Conservation (phyloP, 2,113 vertebrate species). For the Leptobrachium leishanense region DNA sequence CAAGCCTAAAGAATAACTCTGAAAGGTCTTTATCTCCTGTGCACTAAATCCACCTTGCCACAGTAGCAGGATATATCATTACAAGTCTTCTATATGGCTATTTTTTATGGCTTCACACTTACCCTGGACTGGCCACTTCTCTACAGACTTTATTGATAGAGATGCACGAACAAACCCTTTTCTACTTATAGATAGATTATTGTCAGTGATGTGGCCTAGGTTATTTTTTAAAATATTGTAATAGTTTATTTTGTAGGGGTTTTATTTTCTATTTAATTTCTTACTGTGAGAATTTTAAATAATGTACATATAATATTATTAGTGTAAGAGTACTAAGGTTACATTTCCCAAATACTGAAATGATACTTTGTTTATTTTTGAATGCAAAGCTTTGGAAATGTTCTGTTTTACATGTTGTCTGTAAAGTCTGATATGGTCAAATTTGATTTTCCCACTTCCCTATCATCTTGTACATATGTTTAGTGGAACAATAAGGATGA, state of each 20-base stretch:
- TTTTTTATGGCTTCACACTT: too few species aligned
- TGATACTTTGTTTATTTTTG: slow-evolving; percentile 9
- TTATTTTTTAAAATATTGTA: slow-evolving; percentile 5
- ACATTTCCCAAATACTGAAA: neutral
- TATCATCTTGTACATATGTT: slow-evolving; percentile 65
- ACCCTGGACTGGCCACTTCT: neutral
- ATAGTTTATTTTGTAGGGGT: slow-evolving; percentile 48
- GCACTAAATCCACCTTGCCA: too few species aligned
- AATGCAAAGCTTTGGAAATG: neutral
- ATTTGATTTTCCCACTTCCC: slow-evolving; percentile 44
- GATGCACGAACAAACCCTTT: neutral
- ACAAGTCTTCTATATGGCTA: too few species aligned
- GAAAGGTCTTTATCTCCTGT: too few species aligned
- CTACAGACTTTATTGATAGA: neutral
- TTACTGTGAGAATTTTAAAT: slow-evolving; percentile 66
- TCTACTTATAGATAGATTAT: neutral
- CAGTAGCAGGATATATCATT: too few species aligned
- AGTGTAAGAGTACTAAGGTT: neutral
- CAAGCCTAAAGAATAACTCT: too few species aligned
- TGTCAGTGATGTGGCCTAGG: neutral
- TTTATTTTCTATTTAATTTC: slow-evolving; percentile 69
- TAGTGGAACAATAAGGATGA: slow-evolving; percentile 58
- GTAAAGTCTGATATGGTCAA: too few species aligned
- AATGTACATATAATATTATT: slow-evolving; percentile 71
- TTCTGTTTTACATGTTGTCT: slow-evolving; percentile 31